Percentiles rank a stretch among this genome's conserved stretches.
Conservation (phyloP, 2,888 invertebrate species). For the Archaeoteleia sp. region DNA sequence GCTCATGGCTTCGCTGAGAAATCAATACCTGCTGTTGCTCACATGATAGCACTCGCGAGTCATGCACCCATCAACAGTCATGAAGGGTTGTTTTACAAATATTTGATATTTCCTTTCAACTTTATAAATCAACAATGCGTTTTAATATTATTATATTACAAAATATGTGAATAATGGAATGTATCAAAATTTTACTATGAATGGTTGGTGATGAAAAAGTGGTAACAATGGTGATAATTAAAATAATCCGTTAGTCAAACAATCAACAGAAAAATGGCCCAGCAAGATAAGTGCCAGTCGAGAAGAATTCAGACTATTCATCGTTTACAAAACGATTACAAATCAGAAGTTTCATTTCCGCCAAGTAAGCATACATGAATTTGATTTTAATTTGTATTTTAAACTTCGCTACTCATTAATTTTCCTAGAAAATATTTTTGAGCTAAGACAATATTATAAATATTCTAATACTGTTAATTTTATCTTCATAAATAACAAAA, state of each 20-base stretch:
- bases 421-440: too few species aligned
- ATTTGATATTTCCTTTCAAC: slow-evolving; percentile 3
- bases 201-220: not conserved
- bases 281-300: slow-evolving; percentile 66
- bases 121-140: slow-evolving; percentile 19
- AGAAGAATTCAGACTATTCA: slow-evolving; percentile 66
- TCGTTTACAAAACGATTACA: slow-evolving; percentile 68
- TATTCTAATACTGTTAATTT: too few species aligned
- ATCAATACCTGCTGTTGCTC: slow-evolving; percentile 64
- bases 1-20: slow-evolving; percentile 50
- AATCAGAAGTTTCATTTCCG: slow-evolving; percentile 60
- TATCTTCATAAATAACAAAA: too few species aligned
- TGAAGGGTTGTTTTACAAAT: too few species aligned
- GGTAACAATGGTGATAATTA: not conserved
- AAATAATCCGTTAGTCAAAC: not conserved
- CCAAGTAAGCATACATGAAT: slow-evolving; percentile 57
- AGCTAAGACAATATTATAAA: too few species aligned
- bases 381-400: not conserved
- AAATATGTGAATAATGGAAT: slow-evolving; percentile 11
- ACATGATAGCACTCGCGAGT: slow-evolving; percentile 45
- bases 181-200: slow-evolving; percentile 11
- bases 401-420: too few species aligned
- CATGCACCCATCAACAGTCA: too few species aligned
- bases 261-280: slow-evolving; percentile 67
- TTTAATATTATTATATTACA: not conserved